These are phyloP conservation scores for Morus bassanus DNA, from an alignment of 2,797 vertebrate species.

Conservation along the genomic window DNA sequence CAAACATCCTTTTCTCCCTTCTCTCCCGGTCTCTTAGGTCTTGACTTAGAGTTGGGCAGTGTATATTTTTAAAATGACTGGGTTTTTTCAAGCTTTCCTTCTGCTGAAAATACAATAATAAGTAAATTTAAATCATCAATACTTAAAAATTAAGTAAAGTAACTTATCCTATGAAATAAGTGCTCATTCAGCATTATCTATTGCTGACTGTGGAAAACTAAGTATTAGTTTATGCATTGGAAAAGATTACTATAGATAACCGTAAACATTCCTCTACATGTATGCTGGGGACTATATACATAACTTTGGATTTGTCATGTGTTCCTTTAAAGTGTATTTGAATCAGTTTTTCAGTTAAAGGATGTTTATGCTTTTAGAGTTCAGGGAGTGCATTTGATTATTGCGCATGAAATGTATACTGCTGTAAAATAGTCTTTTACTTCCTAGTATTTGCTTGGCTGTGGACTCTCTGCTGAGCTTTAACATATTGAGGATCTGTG, in stretches of 20 bases:
- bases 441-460: conserved; percentile 7
- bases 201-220: not conserved
- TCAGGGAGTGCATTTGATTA: not conserved
- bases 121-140: not conserved
- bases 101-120: not conserved
- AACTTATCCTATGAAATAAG: not conserved
- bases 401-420: not conserved
- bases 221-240: not conserved
- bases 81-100: not conserved
- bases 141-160: not conserved
- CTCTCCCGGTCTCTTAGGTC: not conserved
- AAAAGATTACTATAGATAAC: not conserved
- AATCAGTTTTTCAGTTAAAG: not conserved
- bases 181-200: not conserved
- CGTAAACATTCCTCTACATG: not conserved
- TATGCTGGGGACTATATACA: not conserved
- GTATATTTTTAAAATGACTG: not conserved
- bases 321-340: not conserved
- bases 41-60: not conserved
- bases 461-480: not conserved
- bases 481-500: not conserved
- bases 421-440: not conserved
- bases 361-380: not conserved
- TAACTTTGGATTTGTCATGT: not conserved
- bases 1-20: not conserved